Percentiles rank a stretch among this genome's conserved stretches.
Conservation (phyloP, 2,113 vertebrate genomes). For the western clawed frog (Xenopus tropicalis) region UCB_Xtro_10.0 CM004450.2:65402501-65403000, state of each 20-base stretch:
- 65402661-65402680: slow-evolving; percentile 57
- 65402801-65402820: slow-evolving; percentile 84
- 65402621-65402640: no score
- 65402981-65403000: slow-evolving; percentile 8
- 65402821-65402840: slow-evolving; percentile 86
- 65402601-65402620: no score
- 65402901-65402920: not conserved
- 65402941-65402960: not conserved
- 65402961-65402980: slow-evolving; percentile 4
- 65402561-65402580: no score
- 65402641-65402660: slow-evolving; percentile 24
- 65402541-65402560: no score
- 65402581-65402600: no score
- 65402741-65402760: slow-evolving; percentile 76
- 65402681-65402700: slow-evolving; percentile 93
- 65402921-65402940: not conserved
- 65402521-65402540: no score
- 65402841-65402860: slow-evolving; percentile 46
- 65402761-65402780: slow-evolving; percentile 69
- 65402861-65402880: not conserved
- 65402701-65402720: slow-evolving; percentile 98
- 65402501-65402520: no score
- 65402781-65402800: slow-evolving; percentile 58
- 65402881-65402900: not conserved
- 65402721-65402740: slow-evolving; percentile 91